Conservation (phyloP, 2,888 invertebrate species). For the Dysmachus trigonus region DNA sequence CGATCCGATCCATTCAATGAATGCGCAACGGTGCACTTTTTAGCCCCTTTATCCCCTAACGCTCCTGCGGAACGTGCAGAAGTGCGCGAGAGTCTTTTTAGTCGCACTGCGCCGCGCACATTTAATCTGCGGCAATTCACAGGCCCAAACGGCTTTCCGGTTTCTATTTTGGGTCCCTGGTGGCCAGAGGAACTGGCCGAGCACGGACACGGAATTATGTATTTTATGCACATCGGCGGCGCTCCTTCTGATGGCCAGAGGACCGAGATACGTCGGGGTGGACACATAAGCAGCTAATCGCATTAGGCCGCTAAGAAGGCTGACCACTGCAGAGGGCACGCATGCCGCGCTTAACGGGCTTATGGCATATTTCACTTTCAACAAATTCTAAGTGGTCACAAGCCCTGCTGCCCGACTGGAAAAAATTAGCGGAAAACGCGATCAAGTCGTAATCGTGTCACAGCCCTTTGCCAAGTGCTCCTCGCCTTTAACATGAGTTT, state of each 20-base stretch:
- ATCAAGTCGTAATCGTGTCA: neutral
- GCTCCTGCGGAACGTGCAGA: neutral
- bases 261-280: neutral
- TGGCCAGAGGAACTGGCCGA: neutral
- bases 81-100: neutral
- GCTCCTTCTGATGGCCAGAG: neutral
- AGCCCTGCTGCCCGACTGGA: neutral
- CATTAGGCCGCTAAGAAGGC: constrained; percentile 3
- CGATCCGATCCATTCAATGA: constrained; percentile 3
- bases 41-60: neutral
- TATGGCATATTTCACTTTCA: neutral
- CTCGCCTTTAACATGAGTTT: neutral
- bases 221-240: neutral
- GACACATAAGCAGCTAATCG: neutral
- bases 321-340: constrained; percentile 4
- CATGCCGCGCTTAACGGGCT: neutral
- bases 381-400: neutral
- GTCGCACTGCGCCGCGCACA: neutral
- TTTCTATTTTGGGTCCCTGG: neutral
- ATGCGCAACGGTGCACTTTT: constrained; percentile 1
- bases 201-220: neutral
- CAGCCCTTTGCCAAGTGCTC: neutral
- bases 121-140: constrained; percentile 5
- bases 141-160: neutral
- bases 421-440: neutral